A percentile compares a stretch with the other conserved stretches of the same genome.
These are phyloP conservation scores for Nebria salina DNA, from an alignment of 2,888 invertebrate genomes.

Conservation along the genomic window DNA sequence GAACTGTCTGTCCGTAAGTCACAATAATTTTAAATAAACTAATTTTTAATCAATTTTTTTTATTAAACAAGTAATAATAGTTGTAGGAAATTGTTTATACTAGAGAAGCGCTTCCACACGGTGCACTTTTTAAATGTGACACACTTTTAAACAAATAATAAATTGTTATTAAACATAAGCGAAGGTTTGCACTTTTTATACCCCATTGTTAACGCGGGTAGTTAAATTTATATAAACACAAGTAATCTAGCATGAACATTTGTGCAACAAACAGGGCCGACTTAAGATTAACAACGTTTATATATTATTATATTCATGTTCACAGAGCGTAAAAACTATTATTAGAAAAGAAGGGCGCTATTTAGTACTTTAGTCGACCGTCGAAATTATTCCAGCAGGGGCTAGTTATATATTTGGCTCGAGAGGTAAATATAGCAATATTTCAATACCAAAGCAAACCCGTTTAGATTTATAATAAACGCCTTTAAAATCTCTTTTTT, in stretches of 20 bases:
- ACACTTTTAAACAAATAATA: neutral
- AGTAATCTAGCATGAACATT: neutral
- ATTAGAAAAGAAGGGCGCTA: too few relatives aligned
- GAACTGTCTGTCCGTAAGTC: neutral
- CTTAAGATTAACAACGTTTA: neutral
- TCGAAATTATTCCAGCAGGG: too few relatives aligned
- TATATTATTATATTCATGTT: too few relatives aligned
- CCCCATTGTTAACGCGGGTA: neutral
- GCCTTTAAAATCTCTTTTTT: neutral
- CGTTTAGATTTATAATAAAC: neutral
- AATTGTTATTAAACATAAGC: neutral
- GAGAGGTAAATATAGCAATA: neutral
- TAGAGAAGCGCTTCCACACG: neutral
- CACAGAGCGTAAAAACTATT: too few relatives aligned
- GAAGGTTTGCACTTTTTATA: neutral
- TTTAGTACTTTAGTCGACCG: too few relatives aligned
- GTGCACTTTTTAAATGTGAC: neutral
- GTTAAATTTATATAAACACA: neutral
- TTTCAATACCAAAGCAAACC: neutral
- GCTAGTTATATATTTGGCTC: too few relatives aligned
- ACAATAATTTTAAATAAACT: constrained; percentile 4
- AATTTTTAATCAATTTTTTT: neutral
- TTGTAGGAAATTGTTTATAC: neutral
- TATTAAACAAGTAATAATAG: neutral
- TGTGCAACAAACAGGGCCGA: neutral